Conservation (phyloP, 2,888 invertebrate genomes). For the Schizaphis graminum region DNA sequence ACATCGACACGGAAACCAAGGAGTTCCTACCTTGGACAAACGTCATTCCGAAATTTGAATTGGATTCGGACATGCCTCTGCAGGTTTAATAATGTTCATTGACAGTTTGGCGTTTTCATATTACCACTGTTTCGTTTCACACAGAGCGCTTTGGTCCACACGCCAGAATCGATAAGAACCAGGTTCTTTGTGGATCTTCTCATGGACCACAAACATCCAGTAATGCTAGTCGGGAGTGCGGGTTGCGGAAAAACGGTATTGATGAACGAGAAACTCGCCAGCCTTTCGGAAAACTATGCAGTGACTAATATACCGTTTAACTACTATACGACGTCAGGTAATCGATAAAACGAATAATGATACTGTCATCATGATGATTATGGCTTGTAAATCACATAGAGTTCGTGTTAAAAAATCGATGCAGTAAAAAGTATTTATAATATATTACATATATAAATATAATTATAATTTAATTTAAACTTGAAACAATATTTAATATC, state of each 20-base stretch:
- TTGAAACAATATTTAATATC: not conserved
- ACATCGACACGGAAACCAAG: constrained; percentile 90
- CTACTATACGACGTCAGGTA: constrained; percentile 91
- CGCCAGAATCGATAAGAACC: constrained; percentile 91
- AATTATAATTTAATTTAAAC: not conserved
- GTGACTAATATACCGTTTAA: constrained; percentile 95
- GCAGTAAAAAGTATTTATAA: not conserved
- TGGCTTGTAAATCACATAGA: not conserved
- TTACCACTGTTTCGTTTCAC: constrained; percentile 67
- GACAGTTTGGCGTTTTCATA: not conserved
- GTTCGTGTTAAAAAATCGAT: not conserved
- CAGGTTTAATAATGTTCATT: constrained; percentile 75
- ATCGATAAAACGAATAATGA: not conserved
- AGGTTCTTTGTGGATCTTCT: constrained; percentile 90
- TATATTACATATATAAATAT: not conserved
- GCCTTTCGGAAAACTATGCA: constrained; percentile 87
- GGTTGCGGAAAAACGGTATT: constrained; percentile 93
- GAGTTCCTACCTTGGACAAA: constrained; percentile 92
- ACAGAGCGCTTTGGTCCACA: constrained; percentile 93
- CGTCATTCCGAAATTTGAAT: constrained; percentile 88
- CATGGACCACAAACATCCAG: constrained; percentile 89
- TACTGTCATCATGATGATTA: not conserved
- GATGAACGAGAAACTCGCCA: constrained; percentile 75
- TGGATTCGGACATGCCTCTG: constrained; percentile 91
- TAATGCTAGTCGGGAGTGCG: constrained; percentile 94